Evolutionary conservation across 2,113 vertebrate genomes (phyloP), one percentile per base, ranked within the genome.

Genomic region (Galbula dea): DNA sequence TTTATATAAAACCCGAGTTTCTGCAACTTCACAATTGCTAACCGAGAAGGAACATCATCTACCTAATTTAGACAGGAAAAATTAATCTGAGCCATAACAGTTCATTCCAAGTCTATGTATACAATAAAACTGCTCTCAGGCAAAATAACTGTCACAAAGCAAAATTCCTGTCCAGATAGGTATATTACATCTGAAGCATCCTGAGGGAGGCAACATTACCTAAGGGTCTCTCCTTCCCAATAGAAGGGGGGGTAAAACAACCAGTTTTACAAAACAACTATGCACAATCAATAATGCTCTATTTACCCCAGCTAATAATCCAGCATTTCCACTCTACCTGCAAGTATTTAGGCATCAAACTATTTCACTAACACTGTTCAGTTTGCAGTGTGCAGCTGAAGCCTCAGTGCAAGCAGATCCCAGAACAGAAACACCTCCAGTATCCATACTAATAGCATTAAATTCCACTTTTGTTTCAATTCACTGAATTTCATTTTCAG

Each of bases 201-300:
- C 14, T 73, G n/a, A 43, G 8, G 9, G 7, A 15, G 14, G 15
- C 54, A 30, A 79, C 45, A 36, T 17, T 30, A 79, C 23, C 32
- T 17, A 12, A 2, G 3, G 12, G 19, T 36, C 71, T 75, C 43
- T 66, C 29, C 10, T 41, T 61, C 34, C 49, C 41, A 67, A 49
- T 0, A 46, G 13, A 34, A 21, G 11, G 10, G 2, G 6, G 6
- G 1, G 10, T 1, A 34, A 12, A 29, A 11, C 9, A 30, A 45
- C 4, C 16, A 21, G 39, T 14, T 78, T 55, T 21, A 51, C 39
- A 89, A 69, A 5, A 32, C 7, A 72, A 59, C 32, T 49, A 43
- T 8, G 20, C 6, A 23, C 10, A 55, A 78, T 9, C 43, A 36
- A n/a, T 46, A 12, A 77, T 12, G 29, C 9, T 24, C 15, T 46